A percentile compares a stretch with the other conserved stretches of the same genome.
Conservation (phyloP, 2,113 vertebrate genomes). For the Pitta sordida region DNA sequence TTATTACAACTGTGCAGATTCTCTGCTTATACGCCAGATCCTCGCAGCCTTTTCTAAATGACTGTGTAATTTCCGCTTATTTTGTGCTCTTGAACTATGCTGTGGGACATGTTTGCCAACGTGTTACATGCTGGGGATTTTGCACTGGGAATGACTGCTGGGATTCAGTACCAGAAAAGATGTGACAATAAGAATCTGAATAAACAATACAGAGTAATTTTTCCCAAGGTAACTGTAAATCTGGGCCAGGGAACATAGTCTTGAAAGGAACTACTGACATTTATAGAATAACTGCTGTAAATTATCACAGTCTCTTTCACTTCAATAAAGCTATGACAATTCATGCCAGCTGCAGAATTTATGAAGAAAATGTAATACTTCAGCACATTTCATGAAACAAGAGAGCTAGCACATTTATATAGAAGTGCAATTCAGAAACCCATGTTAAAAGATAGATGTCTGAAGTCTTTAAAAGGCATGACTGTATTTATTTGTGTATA, state of each 20-base stretch:
- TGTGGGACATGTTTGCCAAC: not conserved
- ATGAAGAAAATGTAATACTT: not conserved
- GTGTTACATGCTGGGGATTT: not conserved
- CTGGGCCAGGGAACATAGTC: not conserved
- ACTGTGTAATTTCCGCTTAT: not conserved
- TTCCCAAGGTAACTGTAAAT: constrained; percentile 23
- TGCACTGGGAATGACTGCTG: not conserved
- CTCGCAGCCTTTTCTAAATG: not conserved
- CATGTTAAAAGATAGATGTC: not conserved
- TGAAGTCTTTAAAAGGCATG: not conserved
- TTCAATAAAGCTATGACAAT: not conserved
- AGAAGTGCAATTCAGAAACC: not conserved
- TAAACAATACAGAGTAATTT: not conserved
- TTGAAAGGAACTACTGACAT: not conserved
- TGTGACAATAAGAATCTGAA: not conserved
- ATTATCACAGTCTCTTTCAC: not conserved
- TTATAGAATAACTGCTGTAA: not conserved
- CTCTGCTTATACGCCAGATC: not conserved
- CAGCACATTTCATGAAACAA: not conserved
- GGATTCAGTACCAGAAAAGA: not conserved
- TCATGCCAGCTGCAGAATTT: not conserved
- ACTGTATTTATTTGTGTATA: not conserved
- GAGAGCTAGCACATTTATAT: not conserved
- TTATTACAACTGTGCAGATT: not conserved
- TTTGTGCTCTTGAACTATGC: not conserved